phyloP scores from a whole-genome alignment of 2,113 vertebrate species.

The Oryzias melastigma region DNA sequence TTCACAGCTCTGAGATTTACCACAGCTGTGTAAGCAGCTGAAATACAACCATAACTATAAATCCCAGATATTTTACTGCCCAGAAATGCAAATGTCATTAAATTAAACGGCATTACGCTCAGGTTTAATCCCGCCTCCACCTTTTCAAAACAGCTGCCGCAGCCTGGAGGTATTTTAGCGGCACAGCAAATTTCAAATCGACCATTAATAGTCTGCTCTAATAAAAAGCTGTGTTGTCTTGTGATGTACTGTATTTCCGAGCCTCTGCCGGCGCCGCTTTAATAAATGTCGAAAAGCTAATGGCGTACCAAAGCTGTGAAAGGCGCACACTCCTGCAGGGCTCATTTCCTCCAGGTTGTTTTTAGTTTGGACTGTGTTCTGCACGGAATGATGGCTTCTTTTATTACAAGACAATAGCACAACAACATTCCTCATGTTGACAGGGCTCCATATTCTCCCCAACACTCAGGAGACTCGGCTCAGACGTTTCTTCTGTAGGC shows the following conservation, averaged over 20 bases:
- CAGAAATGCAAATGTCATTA: conserved; percentile 48
- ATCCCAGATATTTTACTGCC: conserved; percentile 45
- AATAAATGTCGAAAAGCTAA: conserved; percentile 53
- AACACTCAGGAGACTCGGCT: conserved; percentile 33
- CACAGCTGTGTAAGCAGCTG: conserved; percentile 19
- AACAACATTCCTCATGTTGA: conserved; percentile 64
- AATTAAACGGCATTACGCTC: conserved; percentile 47
- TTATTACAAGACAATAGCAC: conserved; percentile 59
- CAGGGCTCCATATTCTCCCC: conserved; percentile 62
- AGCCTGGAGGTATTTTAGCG: conserved; percentile 47
- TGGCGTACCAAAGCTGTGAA: conserved; percentile 28
- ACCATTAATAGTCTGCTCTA: conserved; percentile 45
- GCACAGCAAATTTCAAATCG: conserved; percentile 55
- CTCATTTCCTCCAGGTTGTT: conserved; percentile 31
- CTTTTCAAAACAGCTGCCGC: conserved; percentile 46
- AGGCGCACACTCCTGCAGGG: conserved; percentile 10
- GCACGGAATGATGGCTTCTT: conserved; percentile 61
- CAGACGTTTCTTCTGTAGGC: conserved; percentile 36
- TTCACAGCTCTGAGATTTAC: conserved; percentile 39
- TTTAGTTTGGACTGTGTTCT: conserved; percentile 24
- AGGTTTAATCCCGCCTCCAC: conserved; percentile 17
- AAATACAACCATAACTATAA: conserved; percentile 45
- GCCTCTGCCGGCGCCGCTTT: conserved; percentile 24
- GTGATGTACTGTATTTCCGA: conserved; percentile 34
- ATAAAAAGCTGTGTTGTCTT: conserved; percentile 54